Conservation (phyloP, 2,113 vertebrate species). For the Probosciger aterrimus region DNA sequence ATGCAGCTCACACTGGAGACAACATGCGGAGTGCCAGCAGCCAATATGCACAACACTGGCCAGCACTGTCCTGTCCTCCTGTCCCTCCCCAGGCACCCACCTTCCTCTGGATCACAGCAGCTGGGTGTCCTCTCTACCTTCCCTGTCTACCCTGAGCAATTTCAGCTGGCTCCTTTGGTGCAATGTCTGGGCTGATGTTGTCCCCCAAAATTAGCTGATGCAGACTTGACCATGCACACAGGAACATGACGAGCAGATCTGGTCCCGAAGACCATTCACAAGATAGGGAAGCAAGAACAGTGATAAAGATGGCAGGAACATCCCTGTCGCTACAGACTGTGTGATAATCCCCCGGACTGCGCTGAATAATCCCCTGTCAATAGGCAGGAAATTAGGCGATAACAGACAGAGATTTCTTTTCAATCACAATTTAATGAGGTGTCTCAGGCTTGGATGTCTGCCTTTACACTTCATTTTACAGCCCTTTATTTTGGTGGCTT, state of each 20-base stretch:
- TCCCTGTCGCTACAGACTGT: neutral
- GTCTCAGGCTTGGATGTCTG: neutral
- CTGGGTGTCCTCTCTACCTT: neutral
- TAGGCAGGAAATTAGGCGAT: neutral
- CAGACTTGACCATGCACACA: neutral
- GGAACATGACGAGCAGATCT: rapidly evolving
- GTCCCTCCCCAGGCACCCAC: neutral
- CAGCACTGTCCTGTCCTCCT: neutral
- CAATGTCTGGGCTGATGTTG: neutral
- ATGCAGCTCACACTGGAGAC: neutral
- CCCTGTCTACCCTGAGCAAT: too few species aligned
- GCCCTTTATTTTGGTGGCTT: neutral
- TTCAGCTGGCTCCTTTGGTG: neutral
- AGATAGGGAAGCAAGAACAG: neutral
- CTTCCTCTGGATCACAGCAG: neutral
- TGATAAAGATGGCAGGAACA: neutral
- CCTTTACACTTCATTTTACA: neutral
- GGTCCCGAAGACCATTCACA: neutral
- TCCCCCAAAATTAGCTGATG: neutral
- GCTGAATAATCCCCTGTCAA: neutral
- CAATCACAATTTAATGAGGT: neutral
- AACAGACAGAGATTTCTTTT: neutral
- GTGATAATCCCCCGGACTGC: neutral
- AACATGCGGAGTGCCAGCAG: rapidly evolving
- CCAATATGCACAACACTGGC: neutral